Evolutionary conservation across 2,888 invertebrate genomes (phyloP).

Genomic region (Koerneria pararmatus): DNA sequence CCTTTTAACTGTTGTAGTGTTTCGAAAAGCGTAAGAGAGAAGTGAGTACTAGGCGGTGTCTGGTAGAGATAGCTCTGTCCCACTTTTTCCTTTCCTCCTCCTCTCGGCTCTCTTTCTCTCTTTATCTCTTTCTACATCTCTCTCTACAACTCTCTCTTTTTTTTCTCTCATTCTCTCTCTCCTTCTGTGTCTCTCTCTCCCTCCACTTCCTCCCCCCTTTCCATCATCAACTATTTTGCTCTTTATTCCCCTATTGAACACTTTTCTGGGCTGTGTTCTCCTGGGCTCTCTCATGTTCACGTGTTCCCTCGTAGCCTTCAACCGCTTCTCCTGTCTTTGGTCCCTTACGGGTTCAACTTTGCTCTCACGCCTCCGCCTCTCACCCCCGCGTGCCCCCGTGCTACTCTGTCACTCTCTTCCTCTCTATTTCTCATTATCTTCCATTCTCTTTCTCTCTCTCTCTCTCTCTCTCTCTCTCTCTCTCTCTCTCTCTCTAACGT

Average conservation of each 20-base stretch:
- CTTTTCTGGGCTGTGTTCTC: slow-evolving; percentile 5
- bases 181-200: neutral
- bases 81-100: slow-evolving; percentile 6
- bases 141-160: slow-evolving; percentile 28
- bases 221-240: neutral
- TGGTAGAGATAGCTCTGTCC: slow-evolving; percentile 15
- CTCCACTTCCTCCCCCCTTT: neutral
- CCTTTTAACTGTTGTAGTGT: slow-evolving; percentile 19
- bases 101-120: slow-evolving; percentile 23
- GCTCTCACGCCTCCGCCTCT: no score
- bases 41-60: neutral
- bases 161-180: neutral
- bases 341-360: no score
- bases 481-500: slow-evolving; percentile 22
- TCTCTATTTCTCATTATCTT: slow-evolving; percentile 19
- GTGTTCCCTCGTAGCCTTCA: no score
- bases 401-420: slow-evolving; percentile 26
- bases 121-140: slow-evolving; percentile 19
- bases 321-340: no score
- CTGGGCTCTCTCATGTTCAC: neutral
- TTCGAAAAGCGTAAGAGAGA: slow-evolving; percentile 18
- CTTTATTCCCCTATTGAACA: neutral
- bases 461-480: slow-evolving; percentile 19
- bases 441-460: slow-evolving; percentile 17
- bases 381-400: no score